Evolutionary conservation across 1,140 invertebrate genomes (phyloP).

Genomic region (Acromyrmex charruanus): DNA sequence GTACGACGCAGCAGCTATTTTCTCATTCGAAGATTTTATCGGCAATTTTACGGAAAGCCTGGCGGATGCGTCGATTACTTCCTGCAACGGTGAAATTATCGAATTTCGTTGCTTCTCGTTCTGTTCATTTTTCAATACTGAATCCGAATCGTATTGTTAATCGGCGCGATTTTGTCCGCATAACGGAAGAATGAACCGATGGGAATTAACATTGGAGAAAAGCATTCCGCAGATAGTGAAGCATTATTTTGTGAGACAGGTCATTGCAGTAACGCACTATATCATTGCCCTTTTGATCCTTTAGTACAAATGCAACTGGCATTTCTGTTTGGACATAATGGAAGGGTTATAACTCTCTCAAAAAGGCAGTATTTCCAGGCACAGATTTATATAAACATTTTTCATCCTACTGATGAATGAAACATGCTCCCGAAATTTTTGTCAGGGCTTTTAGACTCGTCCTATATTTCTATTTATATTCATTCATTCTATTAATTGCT

Average conservation of each 20-base stretch:
- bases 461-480: conserved; percentile 48
- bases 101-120: conserved; percentile 34
- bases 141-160: conserved; percentile 41
- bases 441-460: conserved; percentile 19
- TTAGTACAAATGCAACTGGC: conserved; percentile 34
- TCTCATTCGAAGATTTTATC: not conserved
- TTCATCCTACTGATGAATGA: conserved; percentile 41
- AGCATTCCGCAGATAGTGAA: conserved; percentile 15
- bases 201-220: not conserved
- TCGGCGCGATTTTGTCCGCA: conserved; percentile 21
- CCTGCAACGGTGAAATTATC: conserved; percentile 29
- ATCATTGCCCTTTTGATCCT: conserved; percentile 39
- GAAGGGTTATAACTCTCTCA: conserved; percentile 39
- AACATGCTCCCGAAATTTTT: conserved; percentile 43
- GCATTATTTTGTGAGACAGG: conserved; percentile 24
- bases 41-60: not conserved
- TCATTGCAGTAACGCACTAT: conserved; percentile 4
- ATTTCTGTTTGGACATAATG: conserved; percentile 38
- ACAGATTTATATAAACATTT: conserved; percentile 55
- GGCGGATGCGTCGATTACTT: conserved; percentile 27
- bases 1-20: conserved; percentile 7
- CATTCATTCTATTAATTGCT: conserved; percentile 42
- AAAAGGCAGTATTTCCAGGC: conserved; percentile 19
- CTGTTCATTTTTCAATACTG: conserved; percentile 7
- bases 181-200: conserved; percentile 18